Percentiles rank a stretch among this genome's conserved stretches.
These are phyloP conservation scores for Bubo bubo DNA, from an alignment of 2,113 vertebrate species.

Conservation along the genomic window DNA sequence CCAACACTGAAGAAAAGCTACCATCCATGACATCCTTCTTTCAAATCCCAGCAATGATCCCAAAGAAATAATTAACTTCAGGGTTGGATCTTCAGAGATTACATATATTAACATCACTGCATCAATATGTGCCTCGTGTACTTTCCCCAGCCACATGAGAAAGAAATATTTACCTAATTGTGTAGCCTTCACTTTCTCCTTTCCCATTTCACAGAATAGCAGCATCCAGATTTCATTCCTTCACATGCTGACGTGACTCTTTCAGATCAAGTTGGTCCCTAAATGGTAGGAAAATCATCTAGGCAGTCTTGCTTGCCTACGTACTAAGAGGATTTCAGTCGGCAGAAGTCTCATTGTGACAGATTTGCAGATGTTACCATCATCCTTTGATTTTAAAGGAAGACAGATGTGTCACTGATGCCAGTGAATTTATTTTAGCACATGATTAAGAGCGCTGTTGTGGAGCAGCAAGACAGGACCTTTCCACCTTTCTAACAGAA, in stretches of 20 bases:
- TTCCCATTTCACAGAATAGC: neutral
- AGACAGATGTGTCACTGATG: neutral
- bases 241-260: neutral
- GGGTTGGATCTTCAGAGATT: neutral
- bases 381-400: neutral
- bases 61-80: neutral
- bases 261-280: neutral
- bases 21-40: neutral
- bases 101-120: neutral
- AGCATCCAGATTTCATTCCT: neutral
- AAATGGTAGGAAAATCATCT: neutral
- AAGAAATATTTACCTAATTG: neutral
- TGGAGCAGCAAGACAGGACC: neutral
- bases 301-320: neutral
- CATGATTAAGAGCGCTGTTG: rapidly evolving
- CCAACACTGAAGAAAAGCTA: neutral
- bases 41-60: neutral
- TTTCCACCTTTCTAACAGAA: neutral
- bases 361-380: neutral
- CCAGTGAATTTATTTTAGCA: neutral
- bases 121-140: neutral
- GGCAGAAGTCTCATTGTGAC: neutral
- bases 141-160: neutral
- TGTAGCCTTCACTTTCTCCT: neutral
- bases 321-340: neutral